phyloP scores from a whole-genome alignment of 2,888 invertebrate genomes.

The Melanotus villosus region DNA sequence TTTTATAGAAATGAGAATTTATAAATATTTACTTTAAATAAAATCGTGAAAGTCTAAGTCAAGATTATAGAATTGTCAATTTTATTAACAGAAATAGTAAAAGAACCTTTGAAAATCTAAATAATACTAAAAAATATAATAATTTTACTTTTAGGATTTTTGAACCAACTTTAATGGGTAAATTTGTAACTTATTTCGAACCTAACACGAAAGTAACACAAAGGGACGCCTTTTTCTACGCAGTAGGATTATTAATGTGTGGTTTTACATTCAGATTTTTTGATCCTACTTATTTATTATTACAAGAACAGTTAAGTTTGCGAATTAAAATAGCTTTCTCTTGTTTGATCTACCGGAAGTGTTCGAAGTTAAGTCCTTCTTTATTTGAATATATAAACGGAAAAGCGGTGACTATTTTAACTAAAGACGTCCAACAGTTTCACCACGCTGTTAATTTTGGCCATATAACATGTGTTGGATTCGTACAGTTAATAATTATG shows the following conservation, averaged over 20 bases:
- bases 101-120: too few species aligned
- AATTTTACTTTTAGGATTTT: conserved; percentile 70
- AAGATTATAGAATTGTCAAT: too few species aligned
- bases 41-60: too few species aligned
- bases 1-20: too few species aligned
- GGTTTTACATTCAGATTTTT: conserved; percentile 72
- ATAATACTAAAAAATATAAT: too few species aligned
- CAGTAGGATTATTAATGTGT: conserved; percentile 75
- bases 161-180: conserved; percentile 77
- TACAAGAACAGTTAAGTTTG: conserved; percentile 79
- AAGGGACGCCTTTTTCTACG: conserved; percentile 77
- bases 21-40: too few species aligned
- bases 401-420: conserved; percentile 69
- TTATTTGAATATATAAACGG: conserved; percentile 85
- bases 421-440: conserved; percentile 89
- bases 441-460: conserved; percentile 84
- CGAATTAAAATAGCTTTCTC: conserved; percentile 80
- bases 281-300: conserved; percentile 83
- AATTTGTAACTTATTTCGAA: conserved; percentile 77
- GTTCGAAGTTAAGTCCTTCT: conserved; percentile 80
- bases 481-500: conserved; percentile 81
- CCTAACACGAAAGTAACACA: conserved; percentile 69
- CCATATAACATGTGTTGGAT: conserved; percentile 84
- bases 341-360: conserved; percentile 81
- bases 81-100: too few species aligned